Conservation (phyloP, 2,888 invertebrate species). For the Phyllotreta striolata region DNA sequence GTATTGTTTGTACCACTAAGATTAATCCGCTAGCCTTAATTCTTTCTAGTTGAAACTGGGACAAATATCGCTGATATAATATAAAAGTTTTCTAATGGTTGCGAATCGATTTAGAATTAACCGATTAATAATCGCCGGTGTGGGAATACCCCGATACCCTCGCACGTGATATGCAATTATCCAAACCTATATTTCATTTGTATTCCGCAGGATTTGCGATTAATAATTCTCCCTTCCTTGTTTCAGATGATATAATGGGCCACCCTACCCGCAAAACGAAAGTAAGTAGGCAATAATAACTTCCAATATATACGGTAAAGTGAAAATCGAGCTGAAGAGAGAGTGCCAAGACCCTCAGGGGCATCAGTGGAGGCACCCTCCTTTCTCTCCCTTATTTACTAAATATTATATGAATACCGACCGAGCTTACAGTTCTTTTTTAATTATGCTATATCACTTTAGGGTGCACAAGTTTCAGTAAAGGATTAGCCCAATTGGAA, state of each 20-base stretch:
- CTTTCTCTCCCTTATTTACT: conserved; percentile 49
- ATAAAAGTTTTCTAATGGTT: neutral
- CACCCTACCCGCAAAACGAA: conserved; percentile 38
- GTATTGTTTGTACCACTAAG: neutral
- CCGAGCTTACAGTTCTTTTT: conserved; percentile 49
- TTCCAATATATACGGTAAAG: conserved; percentile 38
- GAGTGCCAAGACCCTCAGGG: conserved; percentile 41
- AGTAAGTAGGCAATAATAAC: conserved; percentile 44
- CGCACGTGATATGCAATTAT: conserved; percentile 24
- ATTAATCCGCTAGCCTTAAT: too few species aligned
- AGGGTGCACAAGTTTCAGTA: conserved; percentile 34
- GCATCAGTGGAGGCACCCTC: conserved; percentile 36
- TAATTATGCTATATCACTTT: conserved; percentile 50
- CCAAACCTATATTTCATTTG: conserved; percentile 29
- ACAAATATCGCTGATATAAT: too few species aligned
- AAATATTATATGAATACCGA: conserved; percentile 53
- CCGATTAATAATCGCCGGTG: conserved; percentile 2
- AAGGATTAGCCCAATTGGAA: conserved; percentile 2
- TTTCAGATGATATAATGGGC: conserved; percentile 40
- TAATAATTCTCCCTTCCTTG: conserved; percentile 36
- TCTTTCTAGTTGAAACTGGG: too few species aligned
- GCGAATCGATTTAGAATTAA: conserved; percentile 8
- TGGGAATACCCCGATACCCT: conserved; percentile 16
- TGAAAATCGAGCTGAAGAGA: conserved; percentile 38
- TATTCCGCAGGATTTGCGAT: conserved; percentile 30